These are phyloP conservation scores for Astreopora myriophthalma DNA, from an alignment of 64 coral and sea anemone genomes.

Conservation along the genomic window DNA sequence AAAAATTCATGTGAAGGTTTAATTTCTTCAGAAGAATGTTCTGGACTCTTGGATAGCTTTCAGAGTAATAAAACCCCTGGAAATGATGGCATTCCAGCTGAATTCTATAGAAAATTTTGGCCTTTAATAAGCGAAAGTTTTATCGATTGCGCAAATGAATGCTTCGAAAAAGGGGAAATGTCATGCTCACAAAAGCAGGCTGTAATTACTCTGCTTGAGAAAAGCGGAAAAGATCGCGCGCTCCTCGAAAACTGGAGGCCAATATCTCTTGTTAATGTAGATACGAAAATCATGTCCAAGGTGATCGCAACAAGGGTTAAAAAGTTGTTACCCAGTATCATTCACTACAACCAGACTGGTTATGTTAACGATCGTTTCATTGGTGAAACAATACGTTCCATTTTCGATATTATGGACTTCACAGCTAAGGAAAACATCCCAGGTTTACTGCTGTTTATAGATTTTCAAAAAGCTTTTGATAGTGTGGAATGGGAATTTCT, in stretches of 20 bases:
- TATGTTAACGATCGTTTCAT: slow-evolving; percentile 32
- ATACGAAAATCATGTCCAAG: slow-evolving; percentile 23
- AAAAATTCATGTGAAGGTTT: neutral
- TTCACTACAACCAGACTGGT: slow-evolving; percentile 12
- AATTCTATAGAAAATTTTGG: slow-evolving; percentile 61
- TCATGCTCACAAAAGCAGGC: slow-evolving; percentile 44
- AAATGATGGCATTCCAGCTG: slow-evolving; percentile 27
- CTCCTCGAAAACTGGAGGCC: neutral
- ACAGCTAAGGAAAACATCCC: slow-evolving; percentile 41
- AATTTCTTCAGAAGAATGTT: neutral
- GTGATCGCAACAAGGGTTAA: slow-evolving; percentile 34
- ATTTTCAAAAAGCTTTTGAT: too few relatives aligned
- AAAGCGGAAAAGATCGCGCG: slow-evolving; percentile 11
- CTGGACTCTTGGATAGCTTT: neutral
- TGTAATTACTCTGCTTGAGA: slow-evolving; percentile 28
- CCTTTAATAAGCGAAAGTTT: neutral
- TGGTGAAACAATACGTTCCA: slow-evolving; percentile 25
- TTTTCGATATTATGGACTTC: slow-evolving; percentile 19
- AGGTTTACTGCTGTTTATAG: neutral
- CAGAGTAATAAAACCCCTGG: neutral
- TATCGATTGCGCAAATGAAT: slow-evolving; percentile 31
- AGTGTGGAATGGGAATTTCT: slow-evolving; percentile 4
- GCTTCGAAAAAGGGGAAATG: slow-evolving; percentile 29
- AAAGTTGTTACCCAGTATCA: slow-evolving; percentile 3
- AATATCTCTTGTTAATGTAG: neutral